Evolutionary conservation across 2,113 vertebrate species (phyloP), one percentile per base, ranked within the genome.

Genomic region (Callospermophilus lateralis): DNA sequence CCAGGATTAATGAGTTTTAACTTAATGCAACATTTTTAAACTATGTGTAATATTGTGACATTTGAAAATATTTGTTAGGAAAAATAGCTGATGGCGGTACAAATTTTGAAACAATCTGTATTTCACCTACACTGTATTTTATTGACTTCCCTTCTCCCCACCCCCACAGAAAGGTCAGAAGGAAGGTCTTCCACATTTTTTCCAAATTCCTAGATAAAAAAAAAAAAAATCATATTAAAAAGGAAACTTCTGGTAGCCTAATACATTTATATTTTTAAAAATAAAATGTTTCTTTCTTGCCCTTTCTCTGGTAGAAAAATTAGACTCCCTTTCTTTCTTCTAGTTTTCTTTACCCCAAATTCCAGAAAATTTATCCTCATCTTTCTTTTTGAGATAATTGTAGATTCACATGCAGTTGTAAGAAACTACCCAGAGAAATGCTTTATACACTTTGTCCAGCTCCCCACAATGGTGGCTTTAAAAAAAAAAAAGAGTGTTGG

Each of bases 1-100:
- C n/a, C 0, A 13, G 45, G 32, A 89, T 85, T 73, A 79, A 61
- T 61, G 78, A 83, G 8, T 95, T 96, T 95, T 95, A 88, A 81
- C 32, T 92, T 77, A 85, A 30, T 61, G 55, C 28, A 83, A 22
- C 72, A 68, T 93, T 90, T 94, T 53, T 70, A 42, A 96, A 77
- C 45, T 88, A 0, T 45, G 53, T 28, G n/a, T 67, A 28, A 93
- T 90, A 26, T 19, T 72, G 70, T 83, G 89, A 67, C 70, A 73
- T 53, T 79, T 93, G 63, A 67, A 84, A 91, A 58, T 53, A 39
- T 72, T 87, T 9, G 8, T n/a, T 26, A 65, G 53, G 37, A 92
- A 87, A 79, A 89, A 24, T 61, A 80, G 73, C 61, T 16, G 26
- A 78, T 48, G 19, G 78, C 20, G 34, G 7, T 61, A 22, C 34